A percentile compares a stretch with the other conserved stretches of the same genome.
These are phyloP conservation scores for Psix sp. DNA, from an alignment of 1,140 invertebrate species.

Conservation along the genomic window DNA sequence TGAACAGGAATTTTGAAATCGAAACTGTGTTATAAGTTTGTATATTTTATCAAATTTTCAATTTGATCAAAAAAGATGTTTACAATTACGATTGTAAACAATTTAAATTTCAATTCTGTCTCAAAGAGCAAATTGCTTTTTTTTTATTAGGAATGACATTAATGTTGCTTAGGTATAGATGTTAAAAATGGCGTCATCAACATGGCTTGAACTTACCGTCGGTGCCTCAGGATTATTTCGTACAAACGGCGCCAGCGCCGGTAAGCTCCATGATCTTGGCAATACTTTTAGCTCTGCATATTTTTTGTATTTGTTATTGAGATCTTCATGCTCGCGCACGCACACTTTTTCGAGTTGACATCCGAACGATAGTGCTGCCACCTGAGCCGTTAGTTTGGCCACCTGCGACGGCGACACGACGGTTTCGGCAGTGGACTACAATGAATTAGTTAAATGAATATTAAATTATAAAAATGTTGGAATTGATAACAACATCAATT, in stretches of 20 bases:
- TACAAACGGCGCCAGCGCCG: slow-evolving; percentile 77
- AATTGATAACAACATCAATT: background rate
- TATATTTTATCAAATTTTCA: too few species aligned
- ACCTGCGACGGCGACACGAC: slow-evolving; percentile 57
- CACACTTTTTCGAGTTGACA: slow-evolving; percentile 68
- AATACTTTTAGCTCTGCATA: slow-evolving; percentile 83
- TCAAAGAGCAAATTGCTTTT: too few species aligned
- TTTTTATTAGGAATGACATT: too few species aligned
- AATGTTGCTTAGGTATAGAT: background rate
- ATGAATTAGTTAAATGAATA: too few species aligned
- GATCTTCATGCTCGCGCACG: slow-evolving; percentile 80
- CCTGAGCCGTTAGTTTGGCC: slow-evolving; percentile 54
- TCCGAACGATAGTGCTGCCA: slow-evolving; percentile 52
- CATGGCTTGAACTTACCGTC: slow-evolving; percentile 76
- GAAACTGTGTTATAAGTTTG: too few species aligned
- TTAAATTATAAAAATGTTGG: background rate
- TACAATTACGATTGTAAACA: too few species aligned
- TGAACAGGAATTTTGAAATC: too few species aligned
- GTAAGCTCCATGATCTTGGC: slow-evolving; percentile 87
- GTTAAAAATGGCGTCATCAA: slow-evolving; percentile 5
- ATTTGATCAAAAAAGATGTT: too few species aligned
- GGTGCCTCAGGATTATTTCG: slow-evolving; percentile 80
- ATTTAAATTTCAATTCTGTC: too few species aligned
- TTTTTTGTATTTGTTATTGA: slow-evolving; percentile 82
- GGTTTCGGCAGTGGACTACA: slow-evolving; percentile 48